Conservation (phyloP, 2,888 invertebrate species). For the Dione vanillae region DNA sequence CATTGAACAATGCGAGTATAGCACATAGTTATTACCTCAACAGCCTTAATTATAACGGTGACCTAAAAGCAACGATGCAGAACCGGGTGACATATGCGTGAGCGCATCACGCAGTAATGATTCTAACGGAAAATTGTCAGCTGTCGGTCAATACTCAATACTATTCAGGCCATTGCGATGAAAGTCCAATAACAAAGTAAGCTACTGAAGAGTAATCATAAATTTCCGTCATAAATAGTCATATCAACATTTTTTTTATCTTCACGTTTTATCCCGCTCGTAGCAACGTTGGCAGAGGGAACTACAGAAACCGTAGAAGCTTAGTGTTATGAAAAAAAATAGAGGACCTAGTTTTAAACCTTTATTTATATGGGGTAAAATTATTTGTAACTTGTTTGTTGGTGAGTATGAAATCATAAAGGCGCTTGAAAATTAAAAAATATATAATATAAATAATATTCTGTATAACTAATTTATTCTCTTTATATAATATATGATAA, state of each 20-base stretch:
- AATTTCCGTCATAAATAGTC: background rate
- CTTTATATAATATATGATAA: background rate
- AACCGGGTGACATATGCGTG: conserved; percentile 64
- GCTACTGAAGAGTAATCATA: background rate
- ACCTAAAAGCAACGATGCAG: conserved; percentile 55
- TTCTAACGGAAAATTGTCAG: conserved; percentile 59
- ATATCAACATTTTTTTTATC: no score
- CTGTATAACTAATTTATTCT: no score
- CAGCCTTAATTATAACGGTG: conserved; percentile 47
- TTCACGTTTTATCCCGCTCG: no score
- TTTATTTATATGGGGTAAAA: background rate
- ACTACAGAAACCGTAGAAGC: no score
- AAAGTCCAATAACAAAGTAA: conserved; percentile 21
- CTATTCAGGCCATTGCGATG: conserved; percentile 47
- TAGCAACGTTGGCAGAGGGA: no score
- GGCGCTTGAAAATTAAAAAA: no score
- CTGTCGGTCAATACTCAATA: conserved; percentile 44
- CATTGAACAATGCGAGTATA: conserved; percentile 14
- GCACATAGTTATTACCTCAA: conserved; percentile 30
- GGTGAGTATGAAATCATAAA: no score
- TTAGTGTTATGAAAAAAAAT: no score
- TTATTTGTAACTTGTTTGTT: background rate
- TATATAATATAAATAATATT: no score
- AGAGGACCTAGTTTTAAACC: no score
- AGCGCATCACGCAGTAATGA: conserved; percentile 52